phyloP scores from a whole-genome alignment of 2,797 vertebrate species.

The Potorous gilbertii region DNA sequence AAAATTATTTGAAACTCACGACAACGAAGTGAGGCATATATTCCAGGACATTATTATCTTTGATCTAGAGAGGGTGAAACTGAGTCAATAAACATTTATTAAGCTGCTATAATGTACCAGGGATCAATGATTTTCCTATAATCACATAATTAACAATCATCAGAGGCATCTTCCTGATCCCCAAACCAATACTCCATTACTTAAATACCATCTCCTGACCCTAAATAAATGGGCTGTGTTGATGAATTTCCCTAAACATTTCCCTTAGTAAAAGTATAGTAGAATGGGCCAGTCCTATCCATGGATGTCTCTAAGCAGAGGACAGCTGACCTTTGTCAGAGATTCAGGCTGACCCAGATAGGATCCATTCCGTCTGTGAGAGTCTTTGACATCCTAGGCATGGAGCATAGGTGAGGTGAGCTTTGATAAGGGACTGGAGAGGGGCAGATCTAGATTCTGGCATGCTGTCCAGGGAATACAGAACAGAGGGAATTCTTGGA shows the following conservation, averaged over 20 bases:
- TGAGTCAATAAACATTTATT: background rate
- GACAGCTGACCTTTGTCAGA: background rate
- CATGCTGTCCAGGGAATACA: background rate
- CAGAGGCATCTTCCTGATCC: background rate
- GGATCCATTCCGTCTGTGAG: background rate
- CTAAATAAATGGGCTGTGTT: background rate
- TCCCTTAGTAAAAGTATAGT: background rate
- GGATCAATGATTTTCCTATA: background rate
- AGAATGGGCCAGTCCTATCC: background rate
- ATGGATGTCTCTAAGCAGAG: background rate
- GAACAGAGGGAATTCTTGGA: background rate
- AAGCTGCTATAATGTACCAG: background rate
- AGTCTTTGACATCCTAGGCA: background rate
- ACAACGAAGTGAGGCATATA: background rate
- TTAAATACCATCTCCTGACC: background rate
- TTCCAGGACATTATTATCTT: background rate
- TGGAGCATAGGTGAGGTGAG: background rate
- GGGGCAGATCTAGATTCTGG: background rate
- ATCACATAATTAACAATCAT: background rate
- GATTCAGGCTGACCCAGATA: background rate
- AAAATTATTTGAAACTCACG: background rate
- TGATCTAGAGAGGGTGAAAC: background rate
- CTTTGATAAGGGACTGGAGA: background rate
- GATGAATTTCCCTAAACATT: background rate
- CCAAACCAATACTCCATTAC: background rate